Evolutionary conservation across 2,797 vertebrate genomes (phyloP), one percentile per base, ranked within the genome.

Genomic region (Pitangus sulphuratus): DNA sequence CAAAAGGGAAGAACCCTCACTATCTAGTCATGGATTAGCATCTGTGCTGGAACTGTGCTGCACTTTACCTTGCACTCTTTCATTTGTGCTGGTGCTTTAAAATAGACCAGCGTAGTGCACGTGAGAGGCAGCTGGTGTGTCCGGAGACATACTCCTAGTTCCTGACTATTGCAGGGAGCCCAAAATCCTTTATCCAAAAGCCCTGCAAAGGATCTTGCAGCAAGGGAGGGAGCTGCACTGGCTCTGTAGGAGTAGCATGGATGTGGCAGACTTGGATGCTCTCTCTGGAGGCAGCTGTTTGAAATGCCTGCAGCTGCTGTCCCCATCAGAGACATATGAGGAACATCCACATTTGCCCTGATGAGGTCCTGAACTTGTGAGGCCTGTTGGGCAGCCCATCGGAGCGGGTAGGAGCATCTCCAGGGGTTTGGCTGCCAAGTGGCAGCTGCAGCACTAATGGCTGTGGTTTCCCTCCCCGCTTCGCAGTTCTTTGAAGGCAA

Each of bases 401-500:
- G 0, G 64, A 14, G 6, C 3, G 25, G n/a, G 35, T 3, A 62
- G 57, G 33, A 91, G 37, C 87, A 69, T 68, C 72, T 47, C 57
- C 53, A 71, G 50, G 57, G 37, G 15, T 25, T 40, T 54, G 45
- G 70, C 40, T 90, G 56, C 48, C 40, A 9, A 3, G 35, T 42
- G 51, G 51, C 66, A 80, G 48, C 79, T 81, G 65, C 69, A 62
- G 40, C 51, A 31, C 87, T 84, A 71, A 44, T 24, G 31, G 25
- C 26, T 37, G 21, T 40, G 74, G 6, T 72, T 16, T 17, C 35
- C n/a, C 6, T 17, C 35, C n/a, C 6, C 68, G 11, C 2, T 82
- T 22, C 47, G 58, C 96, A 99, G 99, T 99, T 99, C 97, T 99
- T 99, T 54, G 99, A 99, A 98, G 99, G 99, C 21, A 99, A 99